A percentile compares a stretch with the other conserved stretches of the same genome.
Conservation (phyloP, 2,113 vertebrate genomes). For the Sclerurus mexicanus region DNA sequence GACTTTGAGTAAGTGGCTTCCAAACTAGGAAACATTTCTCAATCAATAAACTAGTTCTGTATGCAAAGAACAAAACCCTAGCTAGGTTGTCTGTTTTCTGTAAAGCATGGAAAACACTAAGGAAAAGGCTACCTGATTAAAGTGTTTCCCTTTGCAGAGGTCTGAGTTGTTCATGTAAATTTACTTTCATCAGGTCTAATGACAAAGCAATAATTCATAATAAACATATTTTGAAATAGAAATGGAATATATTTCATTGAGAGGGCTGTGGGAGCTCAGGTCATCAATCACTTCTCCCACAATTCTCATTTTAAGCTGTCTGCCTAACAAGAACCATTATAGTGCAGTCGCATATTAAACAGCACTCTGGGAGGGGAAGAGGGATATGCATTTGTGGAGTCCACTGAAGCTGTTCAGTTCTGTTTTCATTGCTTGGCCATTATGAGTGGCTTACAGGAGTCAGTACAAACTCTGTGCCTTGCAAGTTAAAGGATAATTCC, state of each 20-base stretch:
- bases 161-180: not conserved
- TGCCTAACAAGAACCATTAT: constrained; percentile 44
- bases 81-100: not conserved
- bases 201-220: constrained; percentile 62
- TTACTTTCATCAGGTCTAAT: constrained; percentile 25
- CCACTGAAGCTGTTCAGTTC: not conserved
- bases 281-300: constrained; percentile 55
- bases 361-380: not conserved
- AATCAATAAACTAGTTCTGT: constrained; percentile 25
- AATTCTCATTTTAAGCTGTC: constrained; percentile 31
- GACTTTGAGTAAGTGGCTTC: constrained; percentile 31
- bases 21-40: not conserved
- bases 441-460: not conserved
- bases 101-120: not conserved
- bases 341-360: constrained; percentile 15
- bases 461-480: not conserved
- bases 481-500: not conserved
- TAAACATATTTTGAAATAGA: constrained; percentile 53
- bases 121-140: constrained; percentile 2
- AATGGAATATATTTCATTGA: constrained; percentile 38
- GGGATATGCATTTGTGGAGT: not conserved
- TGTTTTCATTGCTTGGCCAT: not conserved
- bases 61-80: constrained; percentile 2
- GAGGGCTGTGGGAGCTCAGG: not conserved
- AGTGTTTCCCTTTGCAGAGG: not conserved